Base-by-base conservation (phyloP, 2,888 invertebrate genomes). In the Nesidiocoris tenuis region DNA sequence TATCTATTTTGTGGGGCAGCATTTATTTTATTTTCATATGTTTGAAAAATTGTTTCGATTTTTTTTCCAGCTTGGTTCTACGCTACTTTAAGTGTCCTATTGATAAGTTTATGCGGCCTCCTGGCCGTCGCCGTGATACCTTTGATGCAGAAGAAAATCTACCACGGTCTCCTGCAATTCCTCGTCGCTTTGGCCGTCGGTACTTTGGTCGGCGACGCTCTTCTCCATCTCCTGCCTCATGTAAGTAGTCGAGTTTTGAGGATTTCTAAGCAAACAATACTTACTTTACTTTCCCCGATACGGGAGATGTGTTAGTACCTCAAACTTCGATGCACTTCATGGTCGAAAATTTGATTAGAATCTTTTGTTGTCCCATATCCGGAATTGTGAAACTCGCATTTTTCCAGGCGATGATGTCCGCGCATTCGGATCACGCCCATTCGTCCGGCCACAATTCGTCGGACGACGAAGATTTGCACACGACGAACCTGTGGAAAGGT, bases 131-230 rank as follows among this genome's bases (percentile, higher is more conserved):
- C 91, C 2, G 92, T 96, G 5, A 94, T 97, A 81, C 96, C 96
- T 0, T 89, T 95, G 57, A 95, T 97, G 93, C 92, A 92, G 83
- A 90, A 91, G 81, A 88, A 88, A 17, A 94, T 93, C 83, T 97
- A 96, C 83, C 92, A 96, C 81, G 92, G 94, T 80, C 84, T 96
- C 39, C 86, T 96, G 71, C 96, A 96, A 84, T 96, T 95, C 84
- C 86, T 97, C 78, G 95, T 97, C 1, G 95, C 96, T 0, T 85
- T 97, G 79, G 97, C 97, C 17, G 93, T 97, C 39, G 97, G 96
- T 0, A 94, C 95, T 0, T 85, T 96, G 76, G 91, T 93, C 63
- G 96, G 96, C 0, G 97, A 97, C 85, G 96, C 96, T 0, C 85
- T 97, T 61, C 85, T 97, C 77, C 97, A 97, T 87, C 87, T 97